These are phyloP conservation scores for Leptinotarsa peninsularis DNA, from an alignment of 2,888 invertebrate species.

Conservation along the genomic window DNA sequence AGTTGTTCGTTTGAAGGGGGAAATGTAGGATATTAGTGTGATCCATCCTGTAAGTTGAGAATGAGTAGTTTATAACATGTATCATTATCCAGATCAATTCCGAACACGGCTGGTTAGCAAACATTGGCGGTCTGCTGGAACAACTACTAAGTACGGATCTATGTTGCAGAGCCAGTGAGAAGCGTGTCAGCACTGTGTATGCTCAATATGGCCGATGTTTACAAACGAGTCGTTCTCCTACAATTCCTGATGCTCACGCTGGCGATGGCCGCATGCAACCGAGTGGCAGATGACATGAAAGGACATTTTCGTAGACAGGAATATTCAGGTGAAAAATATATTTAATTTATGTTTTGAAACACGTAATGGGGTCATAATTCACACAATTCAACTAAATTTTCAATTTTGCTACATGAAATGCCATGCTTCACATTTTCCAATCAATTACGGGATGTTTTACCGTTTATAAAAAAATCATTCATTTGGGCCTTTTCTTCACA, in stretches of 20 bases:
- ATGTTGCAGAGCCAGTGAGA: constrained; percentile 28
- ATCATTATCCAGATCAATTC: constrained; percentile 22
- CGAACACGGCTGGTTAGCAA: background rate
- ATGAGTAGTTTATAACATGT: constrained; percentile 1
- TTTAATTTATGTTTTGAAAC: too few species aligned
- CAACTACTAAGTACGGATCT: constrained; percentile 31
- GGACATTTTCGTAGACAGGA: constrained; percentile 29
- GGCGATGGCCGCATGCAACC: constrained; percentile 22
- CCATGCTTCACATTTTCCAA: too few species aligned
- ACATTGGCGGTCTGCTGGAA: constrained; percentile 9
- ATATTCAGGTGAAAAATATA: constrained; percentile 32
- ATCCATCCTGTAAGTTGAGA: too few species aligned
- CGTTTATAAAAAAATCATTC: too few species aligned
- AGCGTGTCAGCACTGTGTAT: constrained; percentile 26
- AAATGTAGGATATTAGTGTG: too few species aligned
- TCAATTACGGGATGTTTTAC: too few species aligned
- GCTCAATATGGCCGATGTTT: constrained; percentile 37
- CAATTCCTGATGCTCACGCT: constrained; percentile 30
- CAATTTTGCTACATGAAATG: too few species aligned
- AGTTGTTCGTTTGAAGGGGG: too few species aligned
- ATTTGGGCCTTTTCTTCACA: too few species aligned
- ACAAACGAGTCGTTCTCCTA: constrained; percentile 30
- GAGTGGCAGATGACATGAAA: constrained; percentile 4
- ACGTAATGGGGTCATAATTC: background rate
- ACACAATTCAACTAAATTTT: background rate